These are phyloP conservation scores for Gryon sp. DNA, from an alignment of 1,140 invertebrate species.

Conservation along the genomic window DNA sequence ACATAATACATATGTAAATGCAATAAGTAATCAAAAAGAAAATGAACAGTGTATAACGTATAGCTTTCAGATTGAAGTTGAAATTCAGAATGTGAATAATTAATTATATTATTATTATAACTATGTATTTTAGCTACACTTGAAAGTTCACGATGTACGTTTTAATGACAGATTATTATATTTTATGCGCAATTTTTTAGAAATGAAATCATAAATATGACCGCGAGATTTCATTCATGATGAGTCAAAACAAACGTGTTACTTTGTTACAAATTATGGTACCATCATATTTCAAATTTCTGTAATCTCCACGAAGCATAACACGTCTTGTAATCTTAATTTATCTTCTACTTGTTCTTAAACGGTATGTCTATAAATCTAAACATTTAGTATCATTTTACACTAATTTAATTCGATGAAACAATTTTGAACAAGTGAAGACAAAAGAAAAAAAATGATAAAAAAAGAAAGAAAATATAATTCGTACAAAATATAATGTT, in stretches of 20 bases:
- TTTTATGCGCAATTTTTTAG: background rate
- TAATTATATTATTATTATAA: background rate
- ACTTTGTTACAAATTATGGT: slow-evolving; percentile 45
- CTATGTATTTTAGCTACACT: background rate
- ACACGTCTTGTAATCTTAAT: slow-evolving; percentile 56
- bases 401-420: too few species aligned
- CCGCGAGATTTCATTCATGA: background rate
- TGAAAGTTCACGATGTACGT: background rate
- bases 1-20: too few species aligned
- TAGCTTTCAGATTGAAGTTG: background rate
- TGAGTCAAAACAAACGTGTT: slow-evolving; percentile 36
- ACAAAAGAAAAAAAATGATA: background rate
- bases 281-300: slow-evolving; percentile 46
- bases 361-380: too few species aligned
- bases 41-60: background rate
- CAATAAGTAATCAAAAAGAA: background rate
- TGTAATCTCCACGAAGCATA: slow-evolving; percentile 51
- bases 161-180: background rate
- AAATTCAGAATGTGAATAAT: too few species aligned
- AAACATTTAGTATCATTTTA: too few species aligned
- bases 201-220: background rate
- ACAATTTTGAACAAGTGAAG: too few species aligned
- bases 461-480: too few species aligned
- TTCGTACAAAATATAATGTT: too few species aligned
- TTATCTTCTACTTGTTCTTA: too few species aligned